phyloP scores from a whole-genome alignment of 2,113 vertebrate genomes.

The Solea solea region DNA sequence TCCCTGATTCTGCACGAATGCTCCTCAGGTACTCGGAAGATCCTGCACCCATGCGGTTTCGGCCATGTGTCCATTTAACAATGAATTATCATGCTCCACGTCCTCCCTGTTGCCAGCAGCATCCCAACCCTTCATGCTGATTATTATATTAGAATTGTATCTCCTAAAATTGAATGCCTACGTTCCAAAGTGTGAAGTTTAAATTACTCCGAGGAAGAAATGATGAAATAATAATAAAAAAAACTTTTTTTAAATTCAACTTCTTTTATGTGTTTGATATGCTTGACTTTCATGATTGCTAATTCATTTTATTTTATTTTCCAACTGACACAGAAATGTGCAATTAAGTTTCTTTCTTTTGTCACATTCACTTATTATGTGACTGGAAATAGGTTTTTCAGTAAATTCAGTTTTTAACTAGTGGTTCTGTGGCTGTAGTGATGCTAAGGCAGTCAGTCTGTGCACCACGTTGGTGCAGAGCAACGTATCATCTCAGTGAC shows the following conservation, averaged over 20 bases:
- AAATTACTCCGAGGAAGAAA: conserved; percentile 29
- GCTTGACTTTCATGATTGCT: conserved; percentile 22
- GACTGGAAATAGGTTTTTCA: neutral
- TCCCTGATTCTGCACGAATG: conserved; percentile 32
- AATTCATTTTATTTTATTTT: conserved; percentile 4
- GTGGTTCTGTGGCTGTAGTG: neutral
- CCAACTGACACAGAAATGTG: conserved; percentile 13
- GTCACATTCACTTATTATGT: neutral
- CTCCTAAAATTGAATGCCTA: neutral
- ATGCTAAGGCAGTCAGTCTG: neutral
- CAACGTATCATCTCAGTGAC: too few relatives aligned
- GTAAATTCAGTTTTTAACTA: neutral
- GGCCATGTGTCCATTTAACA: conserved; percentile 68
- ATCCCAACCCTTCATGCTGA: conserved; percentile 16
- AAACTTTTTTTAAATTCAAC: conserved; percentile 7
- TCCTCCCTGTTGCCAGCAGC: conserved; percentile 23
- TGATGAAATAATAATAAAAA: conserved; percentile 37
- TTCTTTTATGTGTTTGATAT: conserved; percentile 24
- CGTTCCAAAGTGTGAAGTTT: conserved; percentile 3
- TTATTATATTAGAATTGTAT: conserved; percentile 36
- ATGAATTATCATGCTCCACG: conserved; percentile 30
- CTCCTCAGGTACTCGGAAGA: conserved; percentile 49
- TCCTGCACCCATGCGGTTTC: conserved; percentile 46
- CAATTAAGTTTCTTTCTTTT: conserved; percentile 3
- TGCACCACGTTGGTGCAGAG: neutral